Conservation (phyloP, 2,113 vertebrate species). For the Sterna hirundo region DNA sequence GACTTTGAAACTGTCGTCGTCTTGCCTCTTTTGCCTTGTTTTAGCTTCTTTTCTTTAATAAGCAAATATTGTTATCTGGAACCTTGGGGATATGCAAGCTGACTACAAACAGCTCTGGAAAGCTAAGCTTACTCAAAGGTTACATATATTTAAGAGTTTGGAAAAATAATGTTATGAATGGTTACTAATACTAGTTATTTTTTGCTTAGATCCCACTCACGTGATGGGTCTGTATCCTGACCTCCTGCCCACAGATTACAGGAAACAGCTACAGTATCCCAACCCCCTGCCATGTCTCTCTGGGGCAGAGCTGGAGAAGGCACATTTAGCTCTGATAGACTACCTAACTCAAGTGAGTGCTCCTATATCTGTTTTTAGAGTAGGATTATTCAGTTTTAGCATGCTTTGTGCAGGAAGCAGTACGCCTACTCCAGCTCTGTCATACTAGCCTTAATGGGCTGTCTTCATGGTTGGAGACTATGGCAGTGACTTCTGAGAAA, state of each 20-base stretch:
- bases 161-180: background rate
- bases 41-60: background rate
- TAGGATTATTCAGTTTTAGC: background rate
- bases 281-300: slow-evolving; percentile 91
- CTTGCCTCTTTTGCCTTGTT: background rate
- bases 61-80: background rate
- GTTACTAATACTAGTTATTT: slow-evolving; percentile 30
- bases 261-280: slow-evolving; percentile 96
- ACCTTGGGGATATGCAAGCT: background rate
- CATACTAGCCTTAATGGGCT: background rate
- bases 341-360: slow-evolving; percentile 92
- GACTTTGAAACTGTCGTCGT: background rate
- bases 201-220: slow-evolving; percentile 90
- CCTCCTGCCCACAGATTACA: slow-evolving; percentile 93
- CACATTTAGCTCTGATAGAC: slow-evolving; percentile 95
- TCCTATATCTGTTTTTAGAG: background rate
- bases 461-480: background rate
- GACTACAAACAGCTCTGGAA: background rate
- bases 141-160: background rate
- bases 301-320: slow-evolving; percentile 93
- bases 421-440: background rate
- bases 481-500: background rate
- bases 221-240: slow-evolving; percentile 98
- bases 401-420: background rate
- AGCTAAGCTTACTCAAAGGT: background rate